Percentiles rank a stretch among this genome's conserved stretches.
Evolutionary conservation across 2,888 invertebrate species (phyloP).

Genomic region (Onchidella celtica): DNA sequence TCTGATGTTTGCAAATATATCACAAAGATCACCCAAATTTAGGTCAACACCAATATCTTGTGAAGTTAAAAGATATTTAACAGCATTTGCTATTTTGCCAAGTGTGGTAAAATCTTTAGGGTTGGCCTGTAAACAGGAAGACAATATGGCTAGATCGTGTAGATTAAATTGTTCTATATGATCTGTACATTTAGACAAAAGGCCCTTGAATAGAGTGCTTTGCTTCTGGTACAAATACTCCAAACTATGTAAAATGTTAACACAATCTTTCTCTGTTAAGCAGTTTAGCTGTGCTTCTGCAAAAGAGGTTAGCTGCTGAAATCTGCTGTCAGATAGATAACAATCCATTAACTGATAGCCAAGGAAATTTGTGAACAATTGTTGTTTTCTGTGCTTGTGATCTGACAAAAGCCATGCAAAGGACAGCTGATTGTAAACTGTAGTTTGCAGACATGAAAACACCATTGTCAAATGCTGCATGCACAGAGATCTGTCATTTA

Average conservation of each 20-base stretch:
- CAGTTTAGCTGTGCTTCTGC: neutral
- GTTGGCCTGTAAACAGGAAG: neutral
- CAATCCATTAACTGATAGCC: neutral
- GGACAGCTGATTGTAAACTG: neutral
- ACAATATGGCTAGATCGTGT: constrained; percentile 9
- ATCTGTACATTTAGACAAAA: neutral
- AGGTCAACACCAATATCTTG: neutral
- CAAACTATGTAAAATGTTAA: constrained; percentile 23
- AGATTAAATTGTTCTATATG: constrained; percentile 5
- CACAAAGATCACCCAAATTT: constrained; percentile 13
- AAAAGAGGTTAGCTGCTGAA: neutral
- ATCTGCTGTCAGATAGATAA: constrained; percentile 5
- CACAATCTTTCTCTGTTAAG: neutral
- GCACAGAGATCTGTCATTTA: neutral
- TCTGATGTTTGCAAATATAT: neutral
- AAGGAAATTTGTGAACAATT: neutral
- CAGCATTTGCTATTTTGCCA: constrained; percentile 17
- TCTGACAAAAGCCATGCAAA: constrained; percentile 7
- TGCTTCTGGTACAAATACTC: neutral
- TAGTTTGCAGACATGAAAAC: neutral
- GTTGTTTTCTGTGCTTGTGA: neutral
- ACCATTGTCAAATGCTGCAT: neutral
- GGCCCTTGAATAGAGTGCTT: neutral
- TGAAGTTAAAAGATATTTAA: neutral
- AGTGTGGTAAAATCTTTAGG: neutral